A percentile compares a stretch with the other conserved stretches of the same genome.
These are phyloP conservation scores for Manis crassicaudata DNA, from an alignment of 2,797 vertebrate genomes.

Conservation along the genomic window DNA sequence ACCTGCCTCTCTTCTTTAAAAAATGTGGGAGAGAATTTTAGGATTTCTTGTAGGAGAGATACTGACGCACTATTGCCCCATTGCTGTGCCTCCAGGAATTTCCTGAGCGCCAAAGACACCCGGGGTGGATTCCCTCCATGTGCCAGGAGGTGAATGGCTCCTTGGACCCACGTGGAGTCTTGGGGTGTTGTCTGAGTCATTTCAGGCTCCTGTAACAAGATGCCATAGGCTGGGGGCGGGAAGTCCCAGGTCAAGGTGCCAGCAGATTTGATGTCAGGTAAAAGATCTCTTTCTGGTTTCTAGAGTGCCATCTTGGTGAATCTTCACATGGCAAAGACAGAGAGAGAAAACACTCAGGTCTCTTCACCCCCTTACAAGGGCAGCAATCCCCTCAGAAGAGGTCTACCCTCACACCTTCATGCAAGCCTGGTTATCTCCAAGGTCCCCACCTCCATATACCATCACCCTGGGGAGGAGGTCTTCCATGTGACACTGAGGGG, in stretches of 20 bases:
- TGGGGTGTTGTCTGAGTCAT: neutral
- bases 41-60: neutral
- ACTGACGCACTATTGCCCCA: accelerated
- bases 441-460: neutral
- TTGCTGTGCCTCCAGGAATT: neutral
- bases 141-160: neutral
- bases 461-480: neutral
- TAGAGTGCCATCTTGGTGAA: neutral
- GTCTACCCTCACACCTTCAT: neutral
- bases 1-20: neutral
- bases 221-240: neutral
- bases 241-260: neutral
- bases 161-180: neutral
- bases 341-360: neutral
- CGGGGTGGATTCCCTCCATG: accelerated
- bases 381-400: neutral
- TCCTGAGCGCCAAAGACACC: neutral
- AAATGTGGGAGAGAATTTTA: neutral
- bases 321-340: neutral
- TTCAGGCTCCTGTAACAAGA: neutral
- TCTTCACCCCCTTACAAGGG: neutral
- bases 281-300: neutral
- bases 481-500: neutral
- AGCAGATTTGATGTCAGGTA: neutral
- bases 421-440: neutral